These are phyloP conservation scores for Podiceps cristatus DNA, from an alignment of 2,113 vertebrate genomes.

Conservation along the genomic window DNA sequence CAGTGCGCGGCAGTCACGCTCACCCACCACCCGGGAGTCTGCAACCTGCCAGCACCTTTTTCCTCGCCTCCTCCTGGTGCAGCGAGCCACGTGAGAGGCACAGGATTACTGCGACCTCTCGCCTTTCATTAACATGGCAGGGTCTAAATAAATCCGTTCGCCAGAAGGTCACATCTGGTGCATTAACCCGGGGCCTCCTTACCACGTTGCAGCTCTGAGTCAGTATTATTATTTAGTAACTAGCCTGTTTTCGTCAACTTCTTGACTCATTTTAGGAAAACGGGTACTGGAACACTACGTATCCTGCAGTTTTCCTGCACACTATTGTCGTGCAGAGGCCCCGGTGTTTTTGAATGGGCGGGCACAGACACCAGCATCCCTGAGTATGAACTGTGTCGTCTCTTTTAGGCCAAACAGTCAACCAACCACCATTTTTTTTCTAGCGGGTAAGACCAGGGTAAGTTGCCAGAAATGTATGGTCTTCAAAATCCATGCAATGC, in stretches of 20 bases:
- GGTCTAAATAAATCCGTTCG: neutral
- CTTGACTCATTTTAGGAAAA: neutral
- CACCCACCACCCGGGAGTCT: rapidly evolving
- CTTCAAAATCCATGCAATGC: neutral
- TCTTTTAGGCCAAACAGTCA: neutral
- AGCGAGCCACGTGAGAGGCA: rapidly evolving
- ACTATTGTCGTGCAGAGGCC: neutral
- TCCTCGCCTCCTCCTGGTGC: rapidly evolving
- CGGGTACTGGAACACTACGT: rapidly evolving
- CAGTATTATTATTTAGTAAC: neutral
- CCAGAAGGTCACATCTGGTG: neutral
- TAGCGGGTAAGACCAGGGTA: neutral
- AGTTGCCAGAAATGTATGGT: neutral
- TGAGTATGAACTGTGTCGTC: neutral
- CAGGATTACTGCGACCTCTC: neutral
- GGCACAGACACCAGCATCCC: neutral
- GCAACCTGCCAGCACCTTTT: neutral
- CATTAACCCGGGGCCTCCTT: neutral
- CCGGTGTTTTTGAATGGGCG: neutral
- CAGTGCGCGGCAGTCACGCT: rapidly evolving
- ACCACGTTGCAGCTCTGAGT: neutral
- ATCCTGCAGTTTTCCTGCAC: neutral
- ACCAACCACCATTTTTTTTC: neutral
- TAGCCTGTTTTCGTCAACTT: neutral
- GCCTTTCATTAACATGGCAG: rapidly evolving